Conservation (phyloP, 2,888 invertebrate genomes). For the Linnaemya tessellans region DNA sequence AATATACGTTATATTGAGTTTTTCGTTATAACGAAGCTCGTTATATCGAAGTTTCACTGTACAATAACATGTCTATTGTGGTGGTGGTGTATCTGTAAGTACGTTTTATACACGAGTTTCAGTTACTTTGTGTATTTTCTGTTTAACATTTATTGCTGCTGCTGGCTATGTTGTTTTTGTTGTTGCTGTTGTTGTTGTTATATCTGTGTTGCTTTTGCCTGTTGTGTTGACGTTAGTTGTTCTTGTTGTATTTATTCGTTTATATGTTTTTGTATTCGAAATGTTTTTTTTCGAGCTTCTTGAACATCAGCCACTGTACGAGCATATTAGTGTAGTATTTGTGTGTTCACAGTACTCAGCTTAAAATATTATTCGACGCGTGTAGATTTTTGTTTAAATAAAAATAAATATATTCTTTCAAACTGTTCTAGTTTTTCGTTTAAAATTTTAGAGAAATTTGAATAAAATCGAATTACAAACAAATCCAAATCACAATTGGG, state of each 20-base stretch:
- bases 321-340: constrained; percentile 79
- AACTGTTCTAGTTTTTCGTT: constrained; percentile 35
- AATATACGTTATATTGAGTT: no score
- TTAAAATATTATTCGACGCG: constrained; percentile 74
- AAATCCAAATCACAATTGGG: constrained; percentile 47
- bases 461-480: constrained; percentile 37
- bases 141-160: constrained; percentile 60
- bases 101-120: constrained; percentile 68
- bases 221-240: constrained; percentile 31
- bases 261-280: constrained; percentile 65
- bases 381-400: constrained; percentile 48
- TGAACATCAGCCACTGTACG: constrained; percentile 76
- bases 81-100: constrained; percentile 66
- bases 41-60: no score
- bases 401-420: constrained; percentile 31
- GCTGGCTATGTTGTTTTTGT: constrained; percentile 38
- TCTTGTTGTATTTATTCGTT: constrained; percentile 61
- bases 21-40: no score
- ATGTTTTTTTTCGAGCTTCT: constrained; percentile 75
- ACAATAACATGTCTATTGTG: constrained; percentile 22
- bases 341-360: constrained; percentile 78
- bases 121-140: constrained; percentile 67
- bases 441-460: constrained; percentile 30
- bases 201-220: constrained; percentile 28
- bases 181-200: constrained; percentile 65